Percentiles rank a stretch among this genome's conserved stretches.
Conservation (phyloP, 2,113 vertebrate species). For the Pomatorhinus ruficollis region DNA sequence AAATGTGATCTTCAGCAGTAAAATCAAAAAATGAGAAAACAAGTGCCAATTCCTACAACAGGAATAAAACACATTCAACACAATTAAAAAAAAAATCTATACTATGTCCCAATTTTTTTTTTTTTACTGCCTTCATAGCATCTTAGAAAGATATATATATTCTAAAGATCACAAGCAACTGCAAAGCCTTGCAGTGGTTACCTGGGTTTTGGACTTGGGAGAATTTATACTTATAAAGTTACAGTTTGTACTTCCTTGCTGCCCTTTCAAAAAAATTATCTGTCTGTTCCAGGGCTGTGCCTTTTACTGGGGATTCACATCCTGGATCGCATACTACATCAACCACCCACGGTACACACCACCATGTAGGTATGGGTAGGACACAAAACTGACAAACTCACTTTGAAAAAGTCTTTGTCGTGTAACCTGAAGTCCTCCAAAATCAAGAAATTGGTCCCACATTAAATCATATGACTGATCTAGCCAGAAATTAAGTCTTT, state of each 20-base stretch:
- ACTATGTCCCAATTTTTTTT: rapidly evolving
- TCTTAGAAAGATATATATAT: not conserved
- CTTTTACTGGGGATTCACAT: constrained; percentile 81
- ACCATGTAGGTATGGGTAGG: constrained; percentile 72
- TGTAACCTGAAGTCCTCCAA: not conserved
- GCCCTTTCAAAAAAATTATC: not conserved
- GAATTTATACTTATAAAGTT: not conserved
- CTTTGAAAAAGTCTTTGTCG: not conserved
- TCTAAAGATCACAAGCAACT: not conserved
- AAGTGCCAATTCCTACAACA: not conserved
- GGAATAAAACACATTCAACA: not conserved
- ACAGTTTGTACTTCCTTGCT: not conserved
- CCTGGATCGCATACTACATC: constrained; percentile 81
- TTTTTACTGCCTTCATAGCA: not conserved
- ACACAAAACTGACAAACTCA: not conserved
- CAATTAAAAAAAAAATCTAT: not conserved
- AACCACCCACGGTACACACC: constrained; percentile 81
- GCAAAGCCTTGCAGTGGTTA: not conserved
- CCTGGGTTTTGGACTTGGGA: not conserved
- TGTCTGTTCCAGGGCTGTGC: constrained; percentile 73
- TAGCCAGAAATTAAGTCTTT: not conserved
- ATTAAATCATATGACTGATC: not conserved
- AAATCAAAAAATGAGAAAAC: not conserved
- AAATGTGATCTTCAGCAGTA: not conserved
- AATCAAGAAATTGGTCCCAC: not conserved